phyloP scores from a whole-genome alignment of 2,888 invertebrate genomes.

The Hesperia comma region DNA sequence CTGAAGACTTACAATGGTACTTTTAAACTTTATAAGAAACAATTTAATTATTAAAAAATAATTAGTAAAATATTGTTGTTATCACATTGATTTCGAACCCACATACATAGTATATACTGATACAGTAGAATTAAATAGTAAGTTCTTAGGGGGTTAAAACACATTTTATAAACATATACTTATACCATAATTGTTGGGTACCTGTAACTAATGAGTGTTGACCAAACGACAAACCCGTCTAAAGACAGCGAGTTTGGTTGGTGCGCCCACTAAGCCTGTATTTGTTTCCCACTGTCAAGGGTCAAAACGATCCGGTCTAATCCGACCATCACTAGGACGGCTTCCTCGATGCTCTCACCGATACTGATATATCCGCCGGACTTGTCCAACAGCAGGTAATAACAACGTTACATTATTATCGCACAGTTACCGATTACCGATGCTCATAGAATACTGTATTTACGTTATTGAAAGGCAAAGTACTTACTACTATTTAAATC shows the following conservation, averaged over 20 bases:
- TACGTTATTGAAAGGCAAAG: neutral
- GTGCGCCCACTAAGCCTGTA: constrained; percentile 65
- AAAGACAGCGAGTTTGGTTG: constrained; percentile 36
- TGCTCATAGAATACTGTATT: constrained; percentile 39
- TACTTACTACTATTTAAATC: no score
- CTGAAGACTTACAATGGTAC: neutral
- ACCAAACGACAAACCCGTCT: constrained; percentile 30
- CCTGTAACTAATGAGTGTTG: constrained; percentile 22
- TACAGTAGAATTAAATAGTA: no score
- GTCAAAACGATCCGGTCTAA: constrained; percentile 83
- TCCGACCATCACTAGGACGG: constrained; percentile 81
- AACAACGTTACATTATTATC: constrained; percentile 40
- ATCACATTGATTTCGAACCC: no score
- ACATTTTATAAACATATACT: no score
- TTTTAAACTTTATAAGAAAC: neutral
- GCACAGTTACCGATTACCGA: constrained; percentile 24
- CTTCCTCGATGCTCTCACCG: constrained; percentile 82
- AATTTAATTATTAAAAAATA: no score
- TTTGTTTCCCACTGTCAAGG: constrained; percentile 74
- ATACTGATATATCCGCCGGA: constrained; percentile 83
- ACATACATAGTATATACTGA: no score
- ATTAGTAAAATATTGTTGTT: no score
- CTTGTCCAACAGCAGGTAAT: constrained; percentile 79
- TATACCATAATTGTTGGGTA: no score
- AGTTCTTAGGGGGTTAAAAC: no score